Evolutionary conservation across 1,140 invertebrate genomes (phyloP), one percentile per base, ranked within the genome.

Genomic region (Cataglyphis hispanica): DNA sequence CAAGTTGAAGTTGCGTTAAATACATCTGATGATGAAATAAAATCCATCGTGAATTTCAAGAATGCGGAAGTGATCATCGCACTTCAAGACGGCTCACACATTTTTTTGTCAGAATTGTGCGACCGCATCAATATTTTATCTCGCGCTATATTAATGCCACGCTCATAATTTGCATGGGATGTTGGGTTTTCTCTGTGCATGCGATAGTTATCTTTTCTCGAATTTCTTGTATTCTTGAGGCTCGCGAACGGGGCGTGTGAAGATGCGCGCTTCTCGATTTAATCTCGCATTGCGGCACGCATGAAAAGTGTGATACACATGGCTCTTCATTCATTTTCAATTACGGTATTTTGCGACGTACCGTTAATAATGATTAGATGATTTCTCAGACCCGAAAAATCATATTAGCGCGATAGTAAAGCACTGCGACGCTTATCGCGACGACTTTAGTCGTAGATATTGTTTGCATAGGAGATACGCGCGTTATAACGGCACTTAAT

Each of bases 381-480:
- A 77, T 25, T 67, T 40, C 13, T 56, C 72, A 66, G n/a, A 40
- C 34, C 34, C 25, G 37, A 50, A 64, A 74, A 81, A 58, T 27
- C 25, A 22, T 67, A 60, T 37, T 43, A 27, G n/a, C 84, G 34
- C 64, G 40, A 72, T 40, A 25, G 10, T 37, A 31, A 72, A 43
- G 78, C 53, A 72, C 22, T 19, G 50, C 66, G 43, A 64, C 16
- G 43, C 63, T 78, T 78, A 67, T 78, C 76, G 76, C 27, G 40
- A 22, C 43, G 27, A 70, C 22, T 43, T 43, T 22, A 43, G 16
- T n/a, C 63, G 46, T 13, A 10, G 16, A n/a, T 40, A 13, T 69
- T 43, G 46, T 80, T 63, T 86, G 86, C 85, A 86, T 83, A 86
- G 67, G 76, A 83, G n/a, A 69, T 56, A 27, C 43, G 53, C 58